phyloP scores from a whole-genome alignment of 2,888 invertebrate species.

The Dioctria rufipes region DNA sequence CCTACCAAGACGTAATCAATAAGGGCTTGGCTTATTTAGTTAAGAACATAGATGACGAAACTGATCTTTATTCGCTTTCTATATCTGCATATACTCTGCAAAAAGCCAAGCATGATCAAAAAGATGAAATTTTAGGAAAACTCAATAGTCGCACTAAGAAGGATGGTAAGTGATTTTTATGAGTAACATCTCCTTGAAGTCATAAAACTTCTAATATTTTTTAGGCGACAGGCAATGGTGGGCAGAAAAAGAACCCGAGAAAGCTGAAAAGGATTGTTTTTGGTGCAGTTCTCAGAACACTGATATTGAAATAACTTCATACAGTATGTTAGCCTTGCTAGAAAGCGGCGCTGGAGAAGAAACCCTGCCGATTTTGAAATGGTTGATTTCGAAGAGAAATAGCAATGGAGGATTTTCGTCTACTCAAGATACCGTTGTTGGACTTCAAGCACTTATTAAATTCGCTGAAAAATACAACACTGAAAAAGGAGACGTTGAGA shows the following conservation, averaged over 20 bases:
- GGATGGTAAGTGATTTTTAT: slow-evolving; percentile 68
- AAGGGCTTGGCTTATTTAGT: slow-evolving; percentile 85
- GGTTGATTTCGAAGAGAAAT: slow-evolving; percentile 81
- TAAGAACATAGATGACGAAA: slow-evolving; percentile 77
- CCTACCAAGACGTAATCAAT: slow-evolving; percentile 79
- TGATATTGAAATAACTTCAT: slow-evolving; percentile 88
- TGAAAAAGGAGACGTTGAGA: slow-evolving; percentile 65
- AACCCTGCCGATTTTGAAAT: slow-evolving; percentile 76
- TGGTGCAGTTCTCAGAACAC: slow-evolving; percentile 77
- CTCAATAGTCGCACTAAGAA: slow-evolving; percentile 73
- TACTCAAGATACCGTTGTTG: slow-evolving; percentile 86
- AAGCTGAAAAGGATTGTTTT: slow-evolving; percentile 78
- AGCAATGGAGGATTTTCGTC: slow-evolving; percentile 82
- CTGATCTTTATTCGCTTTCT: slow-evolving; percentile 83
- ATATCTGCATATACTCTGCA: slow-evolving; percentile 85
- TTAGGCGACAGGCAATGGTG: slow-evolving; percentile 78
- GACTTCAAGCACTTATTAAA: slow-evolving; percentile 79
- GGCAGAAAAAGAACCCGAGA: slow-evolving; percentile 75
- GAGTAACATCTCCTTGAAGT: too few relatives aligned
- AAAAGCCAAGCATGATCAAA: slow-evolving; percentile 80
- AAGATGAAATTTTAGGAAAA: slow-evolving; percentile 76
- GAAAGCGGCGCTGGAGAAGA: slow-evolving; percentile 69
- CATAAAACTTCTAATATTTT: neutral
- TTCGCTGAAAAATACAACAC: slow-evolving; percentile 75
- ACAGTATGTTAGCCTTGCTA: slow-evolving; percentile 83